Conservation (phyloP, 2,888 invertebrate species). For the Sabellastarte sp. region DNA sequence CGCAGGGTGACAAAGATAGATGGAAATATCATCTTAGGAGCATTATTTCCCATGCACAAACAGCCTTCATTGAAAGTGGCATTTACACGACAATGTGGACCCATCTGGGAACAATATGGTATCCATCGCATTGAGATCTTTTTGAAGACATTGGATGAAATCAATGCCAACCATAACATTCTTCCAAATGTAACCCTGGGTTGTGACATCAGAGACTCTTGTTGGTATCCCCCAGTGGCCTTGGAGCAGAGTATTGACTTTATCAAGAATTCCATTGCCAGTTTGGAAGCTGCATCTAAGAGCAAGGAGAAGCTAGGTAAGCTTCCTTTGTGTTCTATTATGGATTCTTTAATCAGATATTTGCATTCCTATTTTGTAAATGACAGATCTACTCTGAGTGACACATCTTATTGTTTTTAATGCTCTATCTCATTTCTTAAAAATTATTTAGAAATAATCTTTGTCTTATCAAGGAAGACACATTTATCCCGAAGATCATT, state of each 20-base stretch:
- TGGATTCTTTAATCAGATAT: no score
- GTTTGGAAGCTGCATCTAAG: no score
- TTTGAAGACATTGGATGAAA: slow-evolving; percentile 49
- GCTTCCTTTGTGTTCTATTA: no score
- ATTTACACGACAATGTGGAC: slow-evolving; percentile 64
- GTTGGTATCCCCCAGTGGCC: slow-evolving; percentile 79
- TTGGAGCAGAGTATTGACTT: slow-evolving; percentile 76
- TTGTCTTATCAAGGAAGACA: no score
- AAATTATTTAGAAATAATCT: no score
- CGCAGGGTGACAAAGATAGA: slow-evolving; percentile 79
- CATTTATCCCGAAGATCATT: no score
- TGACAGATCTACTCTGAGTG: no score
- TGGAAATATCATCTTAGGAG: slow-evolving; percentile 67
- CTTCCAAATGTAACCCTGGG: slow-evolving; percentile 67
- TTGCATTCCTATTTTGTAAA: no score
- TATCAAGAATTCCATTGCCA: slow-evolving; percentile 67
- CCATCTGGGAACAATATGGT: slow-evolving; percentile 73
- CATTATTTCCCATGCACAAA: slow-evolving; percentile 64
- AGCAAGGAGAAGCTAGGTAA: no score
- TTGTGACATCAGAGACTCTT: slow-evolving; percentile 75
- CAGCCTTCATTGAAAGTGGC: slow-evolving; percentile 57
- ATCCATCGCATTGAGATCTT: slow-evolving; percentile 71
- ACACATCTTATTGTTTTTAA: no score
- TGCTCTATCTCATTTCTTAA: no score
- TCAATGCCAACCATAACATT: slow-evolving; percentile 66